phyloP scores from a whole-genome alignment of 35 echinoderm and acorn worm genomes.

The Apostichopus japonicus region DNA sequence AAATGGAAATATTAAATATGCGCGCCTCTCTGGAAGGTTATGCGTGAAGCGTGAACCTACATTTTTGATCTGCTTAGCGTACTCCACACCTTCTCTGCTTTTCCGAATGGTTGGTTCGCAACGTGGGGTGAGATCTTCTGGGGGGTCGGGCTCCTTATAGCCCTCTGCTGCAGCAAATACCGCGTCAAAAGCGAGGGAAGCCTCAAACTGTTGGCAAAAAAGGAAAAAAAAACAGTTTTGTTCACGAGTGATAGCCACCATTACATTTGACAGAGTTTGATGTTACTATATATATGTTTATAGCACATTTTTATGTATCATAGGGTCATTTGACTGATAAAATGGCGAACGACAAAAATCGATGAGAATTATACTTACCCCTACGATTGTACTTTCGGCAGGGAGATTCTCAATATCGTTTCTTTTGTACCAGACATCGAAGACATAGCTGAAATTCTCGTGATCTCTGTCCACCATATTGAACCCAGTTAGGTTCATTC shows the following conservation, averaged over 20 bases:
- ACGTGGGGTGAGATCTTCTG: not conserved
- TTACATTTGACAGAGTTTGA: too few relatives aligned
- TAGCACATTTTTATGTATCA: too few relatives aligned
- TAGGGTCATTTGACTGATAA: too few relatives aligned
- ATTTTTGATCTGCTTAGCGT: slow-evolving; percentile 37
- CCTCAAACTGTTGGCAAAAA: slow-evolving; percentile 22
- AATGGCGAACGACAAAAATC: too few relatives aligned
- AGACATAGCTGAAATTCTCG: slow-evolving; percentile 57
- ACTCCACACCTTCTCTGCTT: not conserved
- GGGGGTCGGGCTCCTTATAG: not conserved
- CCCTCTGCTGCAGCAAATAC: not conserved
- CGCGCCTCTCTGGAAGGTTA: too few relatives aligned
- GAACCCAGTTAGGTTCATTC: slow-evolving; percentile 77
- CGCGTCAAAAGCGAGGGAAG: slow-evolving; percentile 21
- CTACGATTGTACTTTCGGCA: slow-evolving; percentile 6
- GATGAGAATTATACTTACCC: slow-evolving; percentile 39
- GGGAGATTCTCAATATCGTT: not conserved
- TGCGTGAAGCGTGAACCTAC: not conserved
- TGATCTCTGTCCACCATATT: slow-evolving; percentile 65
- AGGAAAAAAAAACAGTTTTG: not conserved
- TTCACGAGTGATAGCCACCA: too few relatives aligned
- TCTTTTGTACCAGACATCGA: slow-evolving; percentile 53
- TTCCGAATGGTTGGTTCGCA: not conserved
- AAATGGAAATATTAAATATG: too few relatives aligned
- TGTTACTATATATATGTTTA: too few relatives aligned